Evolutionary conservation across 2,113 vertebrate genomes (phyloP), one percentile per base, ranked within the genome.

Genomic region (Picathartes gymnocephalus): DNA sequence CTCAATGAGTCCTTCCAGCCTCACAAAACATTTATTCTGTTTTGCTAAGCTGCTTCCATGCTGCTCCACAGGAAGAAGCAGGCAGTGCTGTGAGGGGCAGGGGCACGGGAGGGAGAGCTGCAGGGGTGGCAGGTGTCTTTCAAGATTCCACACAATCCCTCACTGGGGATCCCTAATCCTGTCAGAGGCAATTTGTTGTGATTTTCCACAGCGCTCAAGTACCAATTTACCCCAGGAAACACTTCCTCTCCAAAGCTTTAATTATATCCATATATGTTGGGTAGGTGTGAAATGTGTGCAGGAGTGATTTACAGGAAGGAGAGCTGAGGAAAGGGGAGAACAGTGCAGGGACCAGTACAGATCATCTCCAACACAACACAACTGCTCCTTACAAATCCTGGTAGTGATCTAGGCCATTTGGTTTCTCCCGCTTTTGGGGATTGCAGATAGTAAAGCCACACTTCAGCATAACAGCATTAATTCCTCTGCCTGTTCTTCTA

Each of bases 31-130:
- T 45, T 64, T 30, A 42, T 28, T 82, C 74, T 45, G 60, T 61
- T 87, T 82, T 39, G n/a, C 62, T 70, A 77, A 77, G 51, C 69
- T 80, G 47, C 66, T 78, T 73, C 82, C 51, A 35, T 4, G 15
- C 66, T 51, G 18, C 20, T 89, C 56, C 11, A 3, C 54, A 40
- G 1, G 2, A 80, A 54, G 56, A 87, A 82, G 51, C 28, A 64
- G 37, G 61, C 39, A 20, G 54, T 0, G 0, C 42, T 37, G 50
- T 0, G 0, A 72, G 72, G 66, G 68, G 73, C 74, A 65, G 30
- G 30, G 27, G 3, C 0, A 0, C 1, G 0, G 19, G 13, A 39
- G 33, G 39, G 18, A 60, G 47, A 0, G 0, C 79, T 61, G 39
- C 57, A 25, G 53, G n/a, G 33, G 27, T 0, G 0, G 72, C 84